Conservation (phyloP, 1,140 invertebrate species). For the Periplaneta americana region DNA sequence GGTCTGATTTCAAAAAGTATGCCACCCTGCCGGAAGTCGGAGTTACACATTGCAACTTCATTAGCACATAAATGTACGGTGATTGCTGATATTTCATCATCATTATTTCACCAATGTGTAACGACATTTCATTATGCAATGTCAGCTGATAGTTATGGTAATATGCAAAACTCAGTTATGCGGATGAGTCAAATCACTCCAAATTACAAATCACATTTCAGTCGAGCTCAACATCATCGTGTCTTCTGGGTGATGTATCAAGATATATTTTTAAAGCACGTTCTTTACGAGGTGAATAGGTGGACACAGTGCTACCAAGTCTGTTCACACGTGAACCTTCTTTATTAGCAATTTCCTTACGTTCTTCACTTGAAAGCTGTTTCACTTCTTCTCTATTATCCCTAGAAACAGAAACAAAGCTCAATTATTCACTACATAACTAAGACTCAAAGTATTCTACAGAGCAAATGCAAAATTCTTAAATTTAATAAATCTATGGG, state of each 20-base stretch:
- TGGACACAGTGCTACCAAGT: conserved; percentile 27
- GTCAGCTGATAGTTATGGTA: not conserved
- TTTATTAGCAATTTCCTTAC: conserved; percentile 43
- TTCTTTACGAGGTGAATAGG: conserved; percentile 54
- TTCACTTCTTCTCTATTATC: conserved; percentile 55
- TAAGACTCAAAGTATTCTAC: too few relatives aligned
- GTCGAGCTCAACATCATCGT: conserved; percentile 7
- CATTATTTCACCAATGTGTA: not conserved
- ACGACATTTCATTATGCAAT: not conserved
- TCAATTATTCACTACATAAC: too few relatives aligned
- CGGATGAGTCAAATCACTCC: not conserved
- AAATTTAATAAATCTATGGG: too few relatives aligned
- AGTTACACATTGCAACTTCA: not conserved
- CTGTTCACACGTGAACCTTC: conserved; percentile 14
- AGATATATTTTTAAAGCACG: conserved; percentile 69
- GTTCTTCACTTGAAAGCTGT: conserved; percentile 53
- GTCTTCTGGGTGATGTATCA: conserved; percentile 6
- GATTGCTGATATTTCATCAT: not conserved
- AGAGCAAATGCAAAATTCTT: too few relatives aligned
- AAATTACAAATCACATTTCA: conserved; percentile 6
- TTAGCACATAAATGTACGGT: not conserved
- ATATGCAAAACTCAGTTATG: not conserved
- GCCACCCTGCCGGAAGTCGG: not conserved
- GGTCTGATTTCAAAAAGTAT: not conserved
- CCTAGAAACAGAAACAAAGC: conserved; percentile 38